Base-by-base conservation (phyloP, 2,888 invertebrate species). In the Drosophila austrosaltans region DNA sequence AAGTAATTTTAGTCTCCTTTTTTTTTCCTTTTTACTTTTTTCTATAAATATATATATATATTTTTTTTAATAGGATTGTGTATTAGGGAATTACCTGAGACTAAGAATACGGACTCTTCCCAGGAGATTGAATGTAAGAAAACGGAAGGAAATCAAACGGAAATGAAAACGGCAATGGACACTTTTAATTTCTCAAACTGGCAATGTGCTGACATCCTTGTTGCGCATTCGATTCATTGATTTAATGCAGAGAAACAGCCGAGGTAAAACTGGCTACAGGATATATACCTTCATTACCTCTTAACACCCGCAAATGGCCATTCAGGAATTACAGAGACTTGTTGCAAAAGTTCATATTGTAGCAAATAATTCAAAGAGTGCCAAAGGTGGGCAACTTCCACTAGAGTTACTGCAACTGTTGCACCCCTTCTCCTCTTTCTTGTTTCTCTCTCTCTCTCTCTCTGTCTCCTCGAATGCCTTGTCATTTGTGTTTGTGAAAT, bases 141-240 rank as follows among this genome's bases (percentile, higher is more conserved):
- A 70, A 28, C 80, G 75, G 85, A 82, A 82, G 63, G 63, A 53
- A 39, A 8, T 16, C n/a, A 59, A 48, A 53, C 74, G 89, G 87
- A 89, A 87, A 87, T 89, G 85, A 84, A 89, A 87, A 82, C 83
- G 86, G 80, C 80, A 76, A 71, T 75, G 85, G 85, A 79, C 85
- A 85, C 87, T 85, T 85, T 89, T 85, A 85, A 89, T 85, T 85
- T 85, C 82, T 85, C 85, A 89, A 89, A 87, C 87, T 89, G 87
- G 85, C 87, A 89, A 85, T 85, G 80, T 69, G 72, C 82, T 79
- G 87, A 87, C 89, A 87, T 85, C 87, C 89, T 48, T 48, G 87
- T 56, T 72, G 72, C 69, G 67, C 70, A 68, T 87, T 85, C 79
- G 78, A 82, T 82, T 76, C 87, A 88, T 84, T 84, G 84, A 83